These are phyloP conservation scores for Chiridota heheva DNA, from an alignment of 35 echinoderm and acorn worm species.

Conservation along the genomic window DNA sequence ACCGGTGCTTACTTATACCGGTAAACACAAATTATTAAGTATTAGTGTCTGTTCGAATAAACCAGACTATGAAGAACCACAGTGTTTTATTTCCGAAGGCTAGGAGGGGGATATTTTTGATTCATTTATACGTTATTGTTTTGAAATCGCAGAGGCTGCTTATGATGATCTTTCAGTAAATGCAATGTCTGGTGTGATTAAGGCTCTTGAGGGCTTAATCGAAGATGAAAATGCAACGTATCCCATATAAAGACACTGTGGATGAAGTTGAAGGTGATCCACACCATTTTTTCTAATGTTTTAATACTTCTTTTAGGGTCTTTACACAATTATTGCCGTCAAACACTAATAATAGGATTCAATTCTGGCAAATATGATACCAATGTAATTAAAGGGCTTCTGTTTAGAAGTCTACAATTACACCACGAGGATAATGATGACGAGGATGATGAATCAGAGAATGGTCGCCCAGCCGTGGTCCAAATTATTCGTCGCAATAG, in stretches of 20 bases:
- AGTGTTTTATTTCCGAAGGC: slow-evolving; percentile 30
- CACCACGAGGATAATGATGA: too few relatives aligned
- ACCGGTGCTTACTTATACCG: too few relatives aligned
- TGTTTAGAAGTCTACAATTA: slow-evolving; percentile 15
- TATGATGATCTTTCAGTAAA: not conserved
- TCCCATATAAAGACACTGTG: not conserved
- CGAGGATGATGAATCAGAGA: not conserved
- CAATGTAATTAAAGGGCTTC: slow-evolving; percentile 37
- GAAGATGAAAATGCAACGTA: not conserved
- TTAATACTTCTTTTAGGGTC: not conserved
- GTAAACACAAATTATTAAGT: slow-evolving; percentile 3
- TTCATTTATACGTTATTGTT: slow-evolving; percentile 1
- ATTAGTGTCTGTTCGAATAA: slow-evolving; percentile 22
- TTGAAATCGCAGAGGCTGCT: not conserved
- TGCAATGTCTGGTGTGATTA: not conserved
- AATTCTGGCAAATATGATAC: slow-evolving; percentile 55
- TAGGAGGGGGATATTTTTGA: not conserved
- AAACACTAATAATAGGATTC: slow-evolving; percentile 49
- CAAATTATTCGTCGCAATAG: slow-evolving; percentile 23
- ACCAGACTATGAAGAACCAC: not conserved
- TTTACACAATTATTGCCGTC: not conserved
- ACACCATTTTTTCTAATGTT: not conserved
- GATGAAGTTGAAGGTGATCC: not conserved
- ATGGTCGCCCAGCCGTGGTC: not conserved
- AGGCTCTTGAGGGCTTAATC: not conserved